phyloP scores from a whole-genome alignment of 2,113 vertebrate species.

The Tenrec ecaudatus region DNA sequence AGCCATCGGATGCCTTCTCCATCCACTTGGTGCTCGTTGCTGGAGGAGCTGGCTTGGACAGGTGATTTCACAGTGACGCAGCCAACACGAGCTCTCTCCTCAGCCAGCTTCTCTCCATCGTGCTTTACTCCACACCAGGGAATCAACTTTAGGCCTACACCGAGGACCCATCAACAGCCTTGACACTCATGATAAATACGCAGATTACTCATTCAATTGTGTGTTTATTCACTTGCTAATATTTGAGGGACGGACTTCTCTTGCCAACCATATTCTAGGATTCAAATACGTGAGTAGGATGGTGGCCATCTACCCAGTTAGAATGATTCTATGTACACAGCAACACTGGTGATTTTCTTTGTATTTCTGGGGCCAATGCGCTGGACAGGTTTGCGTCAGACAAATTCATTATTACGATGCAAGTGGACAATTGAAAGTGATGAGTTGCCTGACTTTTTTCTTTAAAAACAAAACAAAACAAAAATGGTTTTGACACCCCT shows the following conservation, averaged over 20 bases:
- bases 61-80: not conserved
- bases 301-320: not conserved
- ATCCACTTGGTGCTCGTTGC: not conserved
- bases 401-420: not conserved
- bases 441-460: not conserved
- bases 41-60: not conserved
- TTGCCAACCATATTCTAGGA: not conserved
- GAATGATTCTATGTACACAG: not conserved
- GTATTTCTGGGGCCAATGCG: not conserved
- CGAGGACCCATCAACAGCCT: not conserved
- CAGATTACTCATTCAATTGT: not conserved
- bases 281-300: not conserved
- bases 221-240: not conserved
- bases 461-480: no score
- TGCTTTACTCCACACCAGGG: not conserved
- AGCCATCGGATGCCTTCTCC: conserved; percentile 36
- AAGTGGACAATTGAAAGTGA: not conserved
- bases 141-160: not conserved
- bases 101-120: not conserved
- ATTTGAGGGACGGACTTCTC: not conserved
- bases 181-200: not conserved
- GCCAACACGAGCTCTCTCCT: not conserved
- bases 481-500: not conserved
- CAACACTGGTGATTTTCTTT: not conserved
- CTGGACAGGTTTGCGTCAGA: not conserved